phyloP scores from a whole-genome alignment of 2,113 vertebrate genomes.

The Neolamprologus kungweensis region DNA sequence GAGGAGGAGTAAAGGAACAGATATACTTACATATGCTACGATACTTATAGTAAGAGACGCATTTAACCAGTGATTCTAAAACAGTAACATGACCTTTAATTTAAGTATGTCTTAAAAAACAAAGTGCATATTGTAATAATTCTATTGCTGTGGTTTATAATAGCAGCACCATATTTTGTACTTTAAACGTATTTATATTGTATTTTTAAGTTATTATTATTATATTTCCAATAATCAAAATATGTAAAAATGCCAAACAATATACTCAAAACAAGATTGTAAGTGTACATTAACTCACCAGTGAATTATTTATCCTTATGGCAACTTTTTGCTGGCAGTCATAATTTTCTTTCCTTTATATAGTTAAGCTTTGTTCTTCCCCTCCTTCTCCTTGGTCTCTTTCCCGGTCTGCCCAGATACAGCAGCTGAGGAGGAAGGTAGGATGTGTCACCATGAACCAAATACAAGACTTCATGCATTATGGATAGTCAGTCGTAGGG shows the following conservation, averaged over 20 bases:
- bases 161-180: background rate
- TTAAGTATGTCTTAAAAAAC: background rate
- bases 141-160: background rate
- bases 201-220: background rate
- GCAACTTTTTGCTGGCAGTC: background rate
- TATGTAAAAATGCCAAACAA: background rate
- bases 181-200: background rate
- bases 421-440: conserved; percentile 23
- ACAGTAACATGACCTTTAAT: background rate
- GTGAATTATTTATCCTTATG: background rate
- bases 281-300: background rate
- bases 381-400: background rate
- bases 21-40: background rate
- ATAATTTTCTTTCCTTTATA: background rate
- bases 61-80: background rate
- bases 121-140: background rate
- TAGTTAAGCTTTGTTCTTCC: background rate
- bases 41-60: background rate
- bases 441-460: conserved; percentile 49
- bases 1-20: background rate
- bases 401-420: conserved; percentile 27
- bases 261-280: background rate
- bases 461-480: conserved; percentile 53
- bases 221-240: background rate
- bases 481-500: conserved; percentile 36